These are phyloP conservation scores for Babyrousa celebensis DNA, from an alignment of 2,797 vertebrate species.

Conservation along the genomic window DNA sequence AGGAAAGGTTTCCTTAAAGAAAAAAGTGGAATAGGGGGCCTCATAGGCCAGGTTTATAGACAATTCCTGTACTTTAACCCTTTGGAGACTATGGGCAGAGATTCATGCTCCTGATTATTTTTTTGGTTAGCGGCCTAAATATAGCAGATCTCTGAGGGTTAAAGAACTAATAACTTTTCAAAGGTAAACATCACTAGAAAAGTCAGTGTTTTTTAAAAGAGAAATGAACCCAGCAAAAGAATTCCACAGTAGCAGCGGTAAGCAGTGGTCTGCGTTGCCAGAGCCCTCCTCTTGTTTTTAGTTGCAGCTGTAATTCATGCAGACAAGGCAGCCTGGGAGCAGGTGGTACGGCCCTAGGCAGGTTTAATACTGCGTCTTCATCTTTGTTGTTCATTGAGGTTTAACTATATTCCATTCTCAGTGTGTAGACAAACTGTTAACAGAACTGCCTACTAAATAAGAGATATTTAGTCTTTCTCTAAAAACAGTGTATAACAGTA, in stretches of 20 bases:
- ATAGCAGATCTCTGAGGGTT: constrained; percentile 75
- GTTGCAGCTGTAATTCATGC: constrained; percentile 46
- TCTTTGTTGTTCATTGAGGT: constrained; percentile 51
- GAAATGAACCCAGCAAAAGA: constrained; percentile 66
- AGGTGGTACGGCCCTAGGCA: constrained; percentile 28
- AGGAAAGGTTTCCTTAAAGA: constrained; percentile 96
- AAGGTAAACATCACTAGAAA: constrained; percentile 75
- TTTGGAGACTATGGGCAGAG: constrained; percentile 83
- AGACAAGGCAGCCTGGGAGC: background rate
- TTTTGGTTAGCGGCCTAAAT: constrained; percentile 60
- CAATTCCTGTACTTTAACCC: constrained; percentile 86
- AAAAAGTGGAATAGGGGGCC: constrained; percentile 92
- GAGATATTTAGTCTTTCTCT: constrained; percentile 54
- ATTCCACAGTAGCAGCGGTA: constrained; percentile 19
- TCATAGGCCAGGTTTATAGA: constrained; percentile 67
- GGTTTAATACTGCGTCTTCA: constrained; percentile 21
- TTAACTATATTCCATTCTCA: constrained; percentile 68
- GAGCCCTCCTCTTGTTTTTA: background rate
- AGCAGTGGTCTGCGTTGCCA: constrained; percentile 45
- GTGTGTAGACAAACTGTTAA: constrained; percentile 35
- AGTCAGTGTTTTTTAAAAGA: constrained; percentile 77
- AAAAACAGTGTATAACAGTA: constrained; percentile 75
- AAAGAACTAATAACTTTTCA: constrained; percentile 75
- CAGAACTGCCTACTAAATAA: constrained; percentile 63
- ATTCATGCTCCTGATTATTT: constrained; percentile 75